Evolutionary conservation across 1,140 invertebrate genomes (phyloP), one percentile per base, ranked within the genome.

Genomic region (Spodoptera litura): DNA sequence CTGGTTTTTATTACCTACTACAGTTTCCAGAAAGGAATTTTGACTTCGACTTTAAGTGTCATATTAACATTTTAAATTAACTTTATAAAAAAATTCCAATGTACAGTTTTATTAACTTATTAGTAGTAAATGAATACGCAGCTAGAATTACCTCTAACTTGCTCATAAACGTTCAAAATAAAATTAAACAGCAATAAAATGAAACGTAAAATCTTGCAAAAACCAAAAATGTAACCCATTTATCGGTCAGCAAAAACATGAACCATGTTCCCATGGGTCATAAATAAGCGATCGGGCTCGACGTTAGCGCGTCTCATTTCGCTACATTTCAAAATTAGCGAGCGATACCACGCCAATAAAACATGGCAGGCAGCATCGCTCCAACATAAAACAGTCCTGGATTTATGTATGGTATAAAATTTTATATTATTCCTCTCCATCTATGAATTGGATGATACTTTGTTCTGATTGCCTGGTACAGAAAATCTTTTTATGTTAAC

Each of bases 301-400:
- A 59, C 38, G 55, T 49, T 49, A 44, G 27, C 71, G 56, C 71
- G 56, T 73, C 71, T 73, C 71, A 73, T 73, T 73, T 61, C 56
- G 56, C 71, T 38, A 73, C 71, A 73, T 73, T 73, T 73, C 71
- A 73, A 73, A 73, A 73, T 73, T 73, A 73, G 71, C 71, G 71
- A 35, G 31, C 56, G 56, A 73, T 73, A 59, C 56, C 20, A 20
- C n/a, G 56, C 55, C 38, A 58, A 27, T 73, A 73, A 73, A 73
- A 59, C 56, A 49, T 44, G 56, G 27, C 71, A 35, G 71, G 59
- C 71, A 44, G 38, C 71, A 73, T 61, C 56, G 56, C n/a, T 73
- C 35, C 38, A 25, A 56, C 71, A 73, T 73, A 73, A 73, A 73
- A 58, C 71, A 59, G 56, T 44, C 31, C 71, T 73, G 55, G 71